Evolutionary conservation across 1,140 invertebrate genomes (phyloP).

Genomic region (Orussus abietinus): DNA sequence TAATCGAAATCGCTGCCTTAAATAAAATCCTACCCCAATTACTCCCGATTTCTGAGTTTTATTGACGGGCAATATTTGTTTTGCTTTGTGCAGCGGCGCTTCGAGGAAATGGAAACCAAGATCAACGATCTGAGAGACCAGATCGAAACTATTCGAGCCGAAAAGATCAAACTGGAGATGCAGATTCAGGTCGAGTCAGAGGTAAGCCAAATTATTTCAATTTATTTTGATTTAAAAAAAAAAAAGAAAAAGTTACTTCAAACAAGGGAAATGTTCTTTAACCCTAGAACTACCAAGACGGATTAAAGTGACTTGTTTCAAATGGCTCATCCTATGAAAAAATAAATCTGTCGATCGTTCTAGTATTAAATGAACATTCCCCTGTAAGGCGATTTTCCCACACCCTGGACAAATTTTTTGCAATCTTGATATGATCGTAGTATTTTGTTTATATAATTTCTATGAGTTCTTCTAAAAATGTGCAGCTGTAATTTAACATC

Average conservation of each 20-base stretch:
- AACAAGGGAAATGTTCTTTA: too few species aligned
- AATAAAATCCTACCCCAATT: slow-evolving; percentile 30
- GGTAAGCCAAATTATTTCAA: slow-evolving; percentile 29
- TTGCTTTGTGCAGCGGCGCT: slow-evolving; percentile 45
- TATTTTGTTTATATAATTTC: neutral
- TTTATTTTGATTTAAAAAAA: too few species aligned
- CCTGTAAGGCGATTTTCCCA: too few species aligned
- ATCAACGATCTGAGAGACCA: slow-evolving; percentile 45
- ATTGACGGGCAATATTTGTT: slow-evolving; percentile 35
- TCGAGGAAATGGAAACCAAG: slow-evolving; percentile 50
- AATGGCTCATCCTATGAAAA: too few species aligned
- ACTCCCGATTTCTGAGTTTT: slow-evolving; percentile 35
- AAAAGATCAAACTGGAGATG: slow-evolving; percentile 42
- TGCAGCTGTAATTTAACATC: too few species aligned
- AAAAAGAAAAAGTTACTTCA: too few species aligned
- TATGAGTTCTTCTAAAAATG: too few species aligned
- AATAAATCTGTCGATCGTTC: too few species aligned
- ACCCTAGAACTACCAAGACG: too few species aligned
- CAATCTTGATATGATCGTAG: neutral
- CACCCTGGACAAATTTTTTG: neutral
- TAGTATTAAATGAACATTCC: too few species aligned
- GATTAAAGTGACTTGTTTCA: too few species aligned
- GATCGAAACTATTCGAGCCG: slow-evolving; percentile 44
- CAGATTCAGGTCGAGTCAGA: slow-evolving; percentile 43
- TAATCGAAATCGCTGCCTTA: slow-evolving; percentile 23